phyloP scores from a whole-genome alignment of 2,113 vertebrate genomes.

The Chaetops frenatus region DNA sequence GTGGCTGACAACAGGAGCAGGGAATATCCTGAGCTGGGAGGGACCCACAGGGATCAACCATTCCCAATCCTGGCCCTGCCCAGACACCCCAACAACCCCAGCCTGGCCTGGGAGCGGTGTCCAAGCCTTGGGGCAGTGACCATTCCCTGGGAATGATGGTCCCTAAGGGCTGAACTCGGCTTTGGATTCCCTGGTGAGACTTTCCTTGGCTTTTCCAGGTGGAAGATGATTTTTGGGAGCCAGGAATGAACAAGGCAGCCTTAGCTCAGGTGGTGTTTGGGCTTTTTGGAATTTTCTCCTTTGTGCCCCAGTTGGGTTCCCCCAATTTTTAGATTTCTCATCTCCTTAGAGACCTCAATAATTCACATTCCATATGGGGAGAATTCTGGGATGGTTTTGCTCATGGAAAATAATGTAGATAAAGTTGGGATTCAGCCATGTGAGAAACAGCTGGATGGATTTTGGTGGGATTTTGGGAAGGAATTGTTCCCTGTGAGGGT shows the following conservation, averaged over 20 bases:
- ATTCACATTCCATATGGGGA: not conserved
- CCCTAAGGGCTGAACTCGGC: not conserved
- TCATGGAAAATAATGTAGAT: not conserved
- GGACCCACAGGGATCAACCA: not conserved
- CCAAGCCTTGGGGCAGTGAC: not conserved
- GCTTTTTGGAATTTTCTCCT: not conserved
- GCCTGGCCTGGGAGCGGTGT: not conserved
- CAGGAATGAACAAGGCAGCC: not conserved
- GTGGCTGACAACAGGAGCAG: not conserved
- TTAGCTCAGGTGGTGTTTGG: not conserved
- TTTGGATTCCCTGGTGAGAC: not conserved
- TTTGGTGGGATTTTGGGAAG: not conserved
- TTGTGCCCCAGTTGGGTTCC: not conserved
- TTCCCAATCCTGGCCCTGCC: not conserved
- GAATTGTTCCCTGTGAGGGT: fast-evolving
- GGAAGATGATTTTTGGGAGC: not conserved
- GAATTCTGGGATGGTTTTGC: not conserved
- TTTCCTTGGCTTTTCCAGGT: not conserved
- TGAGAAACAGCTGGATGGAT: not conserved
- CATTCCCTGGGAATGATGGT: not conserved
- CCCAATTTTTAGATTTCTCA: fast-evolving
- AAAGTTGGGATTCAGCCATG: not conserved
- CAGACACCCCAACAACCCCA: not conserved
- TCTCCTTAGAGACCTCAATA: not conserved
- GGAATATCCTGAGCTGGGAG: not conserved